Evolutionary conservation across 2,113 vertebrate genomes (phyloP), one percentile per base, ranked within the genome.

Genomic region (Lathamus discolor): DNA sequence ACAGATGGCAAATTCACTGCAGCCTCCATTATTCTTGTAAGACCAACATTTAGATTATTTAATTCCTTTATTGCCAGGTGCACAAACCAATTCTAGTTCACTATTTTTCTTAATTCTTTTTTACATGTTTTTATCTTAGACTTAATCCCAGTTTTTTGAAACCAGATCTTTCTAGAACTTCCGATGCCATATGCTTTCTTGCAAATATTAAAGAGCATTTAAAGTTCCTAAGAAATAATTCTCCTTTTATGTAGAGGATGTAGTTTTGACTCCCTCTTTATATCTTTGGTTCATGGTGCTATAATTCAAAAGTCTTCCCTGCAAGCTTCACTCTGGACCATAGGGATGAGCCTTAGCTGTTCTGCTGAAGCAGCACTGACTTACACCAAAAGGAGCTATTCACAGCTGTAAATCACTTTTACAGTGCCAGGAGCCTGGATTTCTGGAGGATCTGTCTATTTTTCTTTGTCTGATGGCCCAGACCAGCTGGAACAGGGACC

Each of bases 1-100:
- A 86, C 99, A 99, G 39, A 39, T 22, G 7, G 99, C 99, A 79
- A 92, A 95, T 51, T 86, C 75, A 91, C 98, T 98, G 89, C 99
- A 99, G 66, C 98, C 98, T 1, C 99, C 99, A 1, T 99, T 99
- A 84, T 96, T 98, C 99, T 99, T 97, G 27, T 41, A 75, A 93
- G 25, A 95, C 31, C 19, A 95, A 96, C 74, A 39, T 49, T 62
- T 43, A 57, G 83, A 80, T 83, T 29, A 33, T 33, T 39, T 35
- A 61, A 35, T 70, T 70, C 31, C 11, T 66, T 68, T 10, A 39
- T 62, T 67, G 33, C 8, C 62, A 39, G 6, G 5, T 70, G 28
- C 48, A 54, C 19, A 61, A 67, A 82, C 23, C 5, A 22, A 35
- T 77, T 83, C 17, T 29, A 64, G 5, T 25, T 31, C 27, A 73